Evolutionary conservation across 2,113 vertebrate species (phyloP).

Genomic region (Chlamydotis undulata): DNA sequence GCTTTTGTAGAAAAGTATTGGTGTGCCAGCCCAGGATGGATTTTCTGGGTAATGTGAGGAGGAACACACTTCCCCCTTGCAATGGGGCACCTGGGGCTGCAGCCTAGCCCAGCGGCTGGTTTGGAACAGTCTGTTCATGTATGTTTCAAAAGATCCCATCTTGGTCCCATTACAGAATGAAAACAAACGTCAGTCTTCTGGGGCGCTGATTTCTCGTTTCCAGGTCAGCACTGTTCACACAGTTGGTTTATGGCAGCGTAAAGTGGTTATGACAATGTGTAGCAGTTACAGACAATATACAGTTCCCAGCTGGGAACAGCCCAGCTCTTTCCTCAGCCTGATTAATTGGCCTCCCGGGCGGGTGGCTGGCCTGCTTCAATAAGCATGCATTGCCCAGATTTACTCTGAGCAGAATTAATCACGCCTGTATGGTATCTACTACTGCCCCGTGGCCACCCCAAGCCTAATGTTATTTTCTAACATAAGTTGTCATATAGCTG

Average conservation of each 20-base stretch:
- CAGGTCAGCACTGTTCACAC: conserved; percentile 23
- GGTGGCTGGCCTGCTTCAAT: background rate
- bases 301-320: conserved; percentile 37
- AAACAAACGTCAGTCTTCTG: conserved; percentile 50
- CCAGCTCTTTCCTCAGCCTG: conserved; percentile 18
- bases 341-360: background rate
- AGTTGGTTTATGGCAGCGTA: conserved; percentile 6
- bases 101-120: background rate
- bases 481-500: background rate
- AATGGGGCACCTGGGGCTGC: background rate
- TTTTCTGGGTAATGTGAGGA: background rate
- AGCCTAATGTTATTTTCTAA: background rate
- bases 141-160: background rate
- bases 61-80: background rate
- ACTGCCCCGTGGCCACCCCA: background rate
- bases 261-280: conserved; percentile 41
- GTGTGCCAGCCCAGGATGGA: background rate
- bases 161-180: background rate
- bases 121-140: background rate
- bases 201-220: conserved; percentile 28
- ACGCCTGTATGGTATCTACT: background rate
- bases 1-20: background rate
- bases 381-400: background rate
- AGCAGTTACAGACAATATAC: conserved; percentile 1
- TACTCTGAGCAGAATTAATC: background rate